phyloP scores from a whole-genome alignment of 92 coral and sea anemone species.

The Anthopleura xanthogrammica region DNA sequence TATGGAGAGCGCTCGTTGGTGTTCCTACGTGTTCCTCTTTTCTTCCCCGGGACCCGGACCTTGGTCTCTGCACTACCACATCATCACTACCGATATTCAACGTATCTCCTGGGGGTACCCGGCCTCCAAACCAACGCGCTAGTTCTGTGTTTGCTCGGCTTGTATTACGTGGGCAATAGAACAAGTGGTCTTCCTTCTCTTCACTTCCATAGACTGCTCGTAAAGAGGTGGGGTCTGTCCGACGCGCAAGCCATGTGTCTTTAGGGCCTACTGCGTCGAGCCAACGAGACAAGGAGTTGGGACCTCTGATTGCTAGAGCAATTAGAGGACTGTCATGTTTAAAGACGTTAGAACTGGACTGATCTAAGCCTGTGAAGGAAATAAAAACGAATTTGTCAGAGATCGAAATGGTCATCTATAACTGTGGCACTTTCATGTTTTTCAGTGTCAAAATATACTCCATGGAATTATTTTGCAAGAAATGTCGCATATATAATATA shows the following conservation, averaged over 20 bases:
- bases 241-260: conserved; percentile 76
- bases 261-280: conserved; percentile 86
- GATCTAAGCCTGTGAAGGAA: conserved; percentile 23
- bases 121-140: conserved; percentile 96
- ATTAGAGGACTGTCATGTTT: conserved; percentile 45
- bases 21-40: conserved; percentile 28
- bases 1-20: conserved; percentile 63
- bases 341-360: conserved; percentile 24
- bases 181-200: conserved; percentile 74
- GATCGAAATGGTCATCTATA: too few species aligned
- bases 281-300: conserved; percentile 73
- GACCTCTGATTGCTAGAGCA: conserved; percentile 84
- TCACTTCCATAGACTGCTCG: conserved; percentile 78
- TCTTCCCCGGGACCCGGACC: conserved; percentile 36
- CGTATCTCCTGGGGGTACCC: conserved; percentile 75
- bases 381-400: too few species aligned
- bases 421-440: too few species aligned
- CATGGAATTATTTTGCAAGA: too few species aligned
- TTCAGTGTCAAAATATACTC: too few species aligned
- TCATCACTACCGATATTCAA: conserved; percentile 58
- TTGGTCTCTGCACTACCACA: conserved; percentile 15
- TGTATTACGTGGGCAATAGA: conserved; percentile 84
- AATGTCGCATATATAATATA: too few species aligned
- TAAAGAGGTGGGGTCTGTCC: conserved; percentile 82
- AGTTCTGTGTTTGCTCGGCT: conserved; percentile 65